Base-by-base conservation (phyloP, 2,888 invertebrate species). In the Hecatera dysodea region DNA sequence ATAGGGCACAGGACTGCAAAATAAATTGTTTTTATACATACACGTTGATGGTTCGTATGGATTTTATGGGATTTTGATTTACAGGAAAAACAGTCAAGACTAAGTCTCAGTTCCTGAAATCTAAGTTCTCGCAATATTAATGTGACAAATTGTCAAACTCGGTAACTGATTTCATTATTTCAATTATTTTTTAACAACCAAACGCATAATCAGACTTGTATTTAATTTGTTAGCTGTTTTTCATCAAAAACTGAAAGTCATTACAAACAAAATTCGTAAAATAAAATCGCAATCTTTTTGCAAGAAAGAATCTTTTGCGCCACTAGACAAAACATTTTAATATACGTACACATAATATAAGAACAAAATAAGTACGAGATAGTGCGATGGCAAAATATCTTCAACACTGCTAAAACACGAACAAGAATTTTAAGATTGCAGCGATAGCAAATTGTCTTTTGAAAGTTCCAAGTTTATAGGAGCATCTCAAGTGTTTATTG, bases 11-110 rank as follows among this genome's bases (percentile, higher is more conserved):
- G 56, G 66, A 56, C 62, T 63, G 46, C 1, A 29, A 55, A 67
- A 71, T 81, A 82, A 72, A 67, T 57, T 74, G 66, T 71, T 75
- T 69, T 72, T 62, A 24, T 64, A 52, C 19, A 53, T n/a, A 68
- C 65, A 48, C 67, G 71, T 63, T 63, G 62, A 67, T 46, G 11
- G 9, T 24, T 59, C 17, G 22, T 33, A 27, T 19, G 12, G 19
- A 22, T 67, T 46, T 42, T n/a, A 17, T 66, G 39, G 9, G 12
- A n/a, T 50, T 22, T 27, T 53, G 29, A 29, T 27, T 27, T 6
- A n/a, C n/a, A 29, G 29, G 4, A 29, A 29, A 29, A 29, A 29
- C 4, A 29, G 2, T 0, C 33, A 33, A 1, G 33, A n/a, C n/a
- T n/a, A n/a, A n/a, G n/a, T n/a, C n/a, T 9, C 33, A 33, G 9